Evolutionary conservation across 2,888 invertebrate genomes (phyloP), one percentile per base, ranked within the genome.

Genomic region (Augochlorella aurata): DNA sequence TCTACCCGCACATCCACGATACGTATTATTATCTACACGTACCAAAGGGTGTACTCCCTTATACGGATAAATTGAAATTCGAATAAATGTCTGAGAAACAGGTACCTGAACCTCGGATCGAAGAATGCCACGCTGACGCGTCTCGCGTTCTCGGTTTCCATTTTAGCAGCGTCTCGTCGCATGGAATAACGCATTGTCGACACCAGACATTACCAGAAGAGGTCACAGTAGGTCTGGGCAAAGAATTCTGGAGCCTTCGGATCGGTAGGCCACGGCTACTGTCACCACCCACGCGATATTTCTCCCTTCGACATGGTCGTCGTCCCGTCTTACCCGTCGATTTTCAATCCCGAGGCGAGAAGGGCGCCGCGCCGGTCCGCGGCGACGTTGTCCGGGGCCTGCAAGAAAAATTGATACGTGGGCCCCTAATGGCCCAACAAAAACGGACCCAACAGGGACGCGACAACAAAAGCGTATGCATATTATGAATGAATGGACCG

Each of bases 351-450:
- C 72, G 24, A n/a, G 74, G 44, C 54, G 49, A 58, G 58, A 58
- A 61, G 63, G 45, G 66, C 81, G 70, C n/a, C 71, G 54, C 74
- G 74, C 44, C 80, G 38, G 38, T 29, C 38, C 5, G 38, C 38
- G 38, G 38, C 38, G 84, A 84, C 84, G 88, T 85, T 79, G 84
- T 89, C 78, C 77, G 74, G 68, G 63, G 84, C 73, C 70, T 2
- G 66, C 77, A 89, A 92, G 91, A 92, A 92, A 92, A 93, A 93
- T 92, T 93, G 91, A 93, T 92, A 92, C 92, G 92, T 91, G 91
- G 92, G 90, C 90, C 85, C 88, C 89, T 92, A 92, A 92, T 92
- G 92, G 92, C 79, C 88, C 90, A 87, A 90, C 89, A 90, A 92
- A 92, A 92, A 91, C 88, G 90, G 88, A 84, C 89, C 90, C 89